Conservation (phyloP, 1,140 invertebrate species). For the Pteromalus puparum region DNA sequence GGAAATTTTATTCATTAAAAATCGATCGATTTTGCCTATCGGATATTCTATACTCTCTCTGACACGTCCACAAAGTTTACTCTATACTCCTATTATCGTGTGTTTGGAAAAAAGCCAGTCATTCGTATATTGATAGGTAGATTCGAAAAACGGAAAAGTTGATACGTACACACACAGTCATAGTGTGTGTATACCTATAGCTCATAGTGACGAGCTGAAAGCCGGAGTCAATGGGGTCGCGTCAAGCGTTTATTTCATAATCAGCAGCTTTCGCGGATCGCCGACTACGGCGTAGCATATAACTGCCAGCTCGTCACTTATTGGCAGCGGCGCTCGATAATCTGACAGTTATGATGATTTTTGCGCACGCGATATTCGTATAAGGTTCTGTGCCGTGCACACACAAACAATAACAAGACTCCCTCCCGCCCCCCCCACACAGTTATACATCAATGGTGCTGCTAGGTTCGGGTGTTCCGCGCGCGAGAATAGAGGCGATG, state of each 20-base stretch:
- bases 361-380: background rate
- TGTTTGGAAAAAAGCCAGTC: background rate
- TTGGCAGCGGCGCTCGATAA: background rate
- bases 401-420: background rate
- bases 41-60: no score
- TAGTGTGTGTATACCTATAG: background rate
- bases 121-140: background rate
- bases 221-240: slow-evolving; percentile 51
- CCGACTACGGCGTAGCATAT: slow-evolving; percentile 60
- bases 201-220: slow-evolving; percentile 27
- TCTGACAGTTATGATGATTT: background rate
- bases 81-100: background rate
- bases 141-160: slow-evolving; percentile 6
- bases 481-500: slow-evolving; percentile 40
- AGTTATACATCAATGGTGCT: background rate
- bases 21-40: slow-evolving; percentile 39
- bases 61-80: background rate
- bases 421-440: no score
- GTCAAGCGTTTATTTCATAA: slow-evolving; percentile 68
- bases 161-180: slow-evolving; percentile 44
- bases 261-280: slow-evolving; percentile 68
- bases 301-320: slow-evolving; percentile 30
- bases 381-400: no score
- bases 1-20: background rate
- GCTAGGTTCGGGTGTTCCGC: background rate